A percentile compares a stretch with the other conserved stretches of the same genome.
Evolutionary conservation across 2,888 invertebrate genomes (phyloP).

Genomic region (Thymelicus lineola): DNA sequence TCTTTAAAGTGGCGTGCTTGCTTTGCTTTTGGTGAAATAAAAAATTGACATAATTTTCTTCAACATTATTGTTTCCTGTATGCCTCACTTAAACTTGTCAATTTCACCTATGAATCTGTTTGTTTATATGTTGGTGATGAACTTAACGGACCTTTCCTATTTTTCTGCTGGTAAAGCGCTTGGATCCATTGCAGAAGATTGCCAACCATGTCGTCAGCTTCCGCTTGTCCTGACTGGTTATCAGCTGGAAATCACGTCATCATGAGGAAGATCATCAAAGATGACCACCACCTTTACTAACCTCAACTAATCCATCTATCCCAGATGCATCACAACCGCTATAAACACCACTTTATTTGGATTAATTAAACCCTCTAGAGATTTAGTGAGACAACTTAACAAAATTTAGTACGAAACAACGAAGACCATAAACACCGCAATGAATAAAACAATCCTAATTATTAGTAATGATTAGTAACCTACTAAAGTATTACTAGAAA

Average conservation of each 20-base stretch:
- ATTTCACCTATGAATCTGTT: background rate
- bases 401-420: background rate
- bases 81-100: background rate
- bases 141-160: conserved; percentile 77
- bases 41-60: background rate
- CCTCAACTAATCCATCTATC: background rate
- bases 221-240: conserved; percentile 74
- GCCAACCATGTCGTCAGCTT: conserved; percentile 89
- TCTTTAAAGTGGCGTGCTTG: conserved; percentile 24
- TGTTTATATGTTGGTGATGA: conserved; percentile 8
- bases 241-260: conserved; percentile 76
- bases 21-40: conserved; percentile 17
- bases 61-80: background rate
- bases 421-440: background rate
- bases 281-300: conserved; percentile 27
- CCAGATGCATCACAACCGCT: background rate
- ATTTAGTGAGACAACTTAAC: background rate
- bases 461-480: background rate
- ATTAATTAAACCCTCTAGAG: background rate
- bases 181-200: conserved; percentile 91
- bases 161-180: conserved; percentile 87
- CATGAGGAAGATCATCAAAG: conserved; percentile 49
- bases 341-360: background rate
- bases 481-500: background rate
- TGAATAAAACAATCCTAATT: background rate